phyloP scores from a whole-genome alignment of 2,888 invertebrate species.

The Apodemia zela region DNA sequence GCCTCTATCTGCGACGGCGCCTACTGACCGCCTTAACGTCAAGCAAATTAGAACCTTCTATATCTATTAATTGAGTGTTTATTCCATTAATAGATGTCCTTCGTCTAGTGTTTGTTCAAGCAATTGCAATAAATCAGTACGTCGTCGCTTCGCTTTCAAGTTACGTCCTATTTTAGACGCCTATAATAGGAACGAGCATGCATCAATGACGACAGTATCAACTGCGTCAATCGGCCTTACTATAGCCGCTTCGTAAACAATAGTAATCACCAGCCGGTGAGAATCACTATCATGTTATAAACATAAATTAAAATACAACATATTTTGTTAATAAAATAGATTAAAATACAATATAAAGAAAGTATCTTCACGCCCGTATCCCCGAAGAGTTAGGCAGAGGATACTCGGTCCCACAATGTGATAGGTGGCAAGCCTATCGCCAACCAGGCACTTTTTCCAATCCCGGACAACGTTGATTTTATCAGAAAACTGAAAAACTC shows the following conservation, averaged over 20 bases:
- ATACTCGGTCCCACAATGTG: no score
- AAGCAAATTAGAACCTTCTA: constrained; percentile 47
- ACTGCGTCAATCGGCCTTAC: constrained; percentile 47
- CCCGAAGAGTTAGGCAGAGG: no score
- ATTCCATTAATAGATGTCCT: constrained; percentile 39
- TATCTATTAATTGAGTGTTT: constrained; percentile 40
- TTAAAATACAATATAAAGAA: no score
- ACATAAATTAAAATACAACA: background rate
- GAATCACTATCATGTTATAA: background rate
- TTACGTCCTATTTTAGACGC: constrained; percentile 56
- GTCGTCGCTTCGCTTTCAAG: constrained; percentile 49
- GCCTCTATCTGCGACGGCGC: constrained; percentile 59
- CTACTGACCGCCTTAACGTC: constrained; percentile 40
- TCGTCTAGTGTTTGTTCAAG: constrained; percentile 42
- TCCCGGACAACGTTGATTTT: no score
- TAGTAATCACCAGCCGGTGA: constrained; percentile 5
- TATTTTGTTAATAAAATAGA: no score
- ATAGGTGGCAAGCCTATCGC: no score
- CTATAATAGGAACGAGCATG: constrained; percentile 43
- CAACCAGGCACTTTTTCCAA: no score
- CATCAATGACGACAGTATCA: constrained; percentile 55
- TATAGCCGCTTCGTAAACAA: constrained; percentile 17
- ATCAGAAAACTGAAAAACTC: no score
- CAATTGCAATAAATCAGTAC: constrained; percentile 50
- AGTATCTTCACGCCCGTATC: no score